Percentiles rank a stretch among this genome's conserved stretches.
Conservation (phyloP, 2,113 vertebrate genomes). For the Anoplopoma fimbria region DNA sequence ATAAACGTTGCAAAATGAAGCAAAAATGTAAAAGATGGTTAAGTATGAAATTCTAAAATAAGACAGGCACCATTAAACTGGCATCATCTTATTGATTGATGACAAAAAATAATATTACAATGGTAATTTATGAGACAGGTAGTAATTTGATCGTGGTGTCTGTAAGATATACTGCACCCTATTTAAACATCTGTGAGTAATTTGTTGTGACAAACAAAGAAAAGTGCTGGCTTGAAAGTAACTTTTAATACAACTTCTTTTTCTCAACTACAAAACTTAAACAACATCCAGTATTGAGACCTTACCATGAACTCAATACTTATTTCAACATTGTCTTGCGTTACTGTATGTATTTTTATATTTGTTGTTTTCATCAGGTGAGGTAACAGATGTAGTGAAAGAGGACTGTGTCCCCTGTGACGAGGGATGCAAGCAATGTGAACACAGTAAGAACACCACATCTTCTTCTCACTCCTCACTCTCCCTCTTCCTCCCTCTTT, state of each 20-base stretch:
- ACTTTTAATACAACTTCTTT: not conserved
- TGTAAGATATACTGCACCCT: not conserved
- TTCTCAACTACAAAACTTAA: not conserved
- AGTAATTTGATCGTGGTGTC: not conserved
- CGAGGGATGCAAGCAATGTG: conserved; percentile 89
- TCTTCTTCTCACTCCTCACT: conserved; percentile 5
- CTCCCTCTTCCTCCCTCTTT: not conserved
- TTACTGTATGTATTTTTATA: not conserved
- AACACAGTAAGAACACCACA: conserved; percentile 81
- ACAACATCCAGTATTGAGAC: not conserved
- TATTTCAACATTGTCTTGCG: not conserved
- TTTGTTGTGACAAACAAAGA: not conserved
- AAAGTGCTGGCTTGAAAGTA: not conserved
- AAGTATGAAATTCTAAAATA: not conserved
- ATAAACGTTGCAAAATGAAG: not conserved
- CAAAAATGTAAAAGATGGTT: not conserved
- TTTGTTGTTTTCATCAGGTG: conserved; percentile 76
- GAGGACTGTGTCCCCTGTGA: conserved; percentile 88
- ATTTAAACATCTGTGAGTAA: not conserved
- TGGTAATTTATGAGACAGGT: not conserved
- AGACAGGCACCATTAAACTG: not conserved
- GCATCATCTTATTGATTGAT: not conserved
- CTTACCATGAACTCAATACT: not conserved
- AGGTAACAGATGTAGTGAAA: conserved; percentile 80
- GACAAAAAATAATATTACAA: not conserved